Percentiles rank a stretch among this genome's conserved stretches.
Conservation (phyloP, 2,888 invertebrate species). For the Allophyes oxyacanthae region DNA sequence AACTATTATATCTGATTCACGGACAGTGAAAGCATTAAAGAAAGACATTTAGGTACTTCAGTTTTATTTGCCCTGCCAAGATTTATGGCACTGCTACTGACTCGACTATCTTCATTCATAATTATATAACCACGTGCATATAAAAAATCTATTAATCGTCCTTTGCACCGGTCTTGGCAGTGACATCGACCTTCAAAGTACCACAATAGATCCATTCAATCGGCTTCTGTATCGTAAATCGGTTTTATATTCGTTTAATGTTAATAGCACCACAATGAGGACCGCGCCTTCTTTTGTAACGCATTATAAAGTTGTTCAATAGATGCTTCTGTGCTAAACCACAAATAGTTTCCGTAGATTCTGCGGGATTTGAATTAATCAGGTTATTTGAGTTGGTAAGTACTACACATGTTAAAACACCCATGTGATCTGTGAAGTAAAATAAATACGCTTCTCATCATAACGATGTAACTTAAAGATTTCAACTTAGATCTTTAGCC, state of each 20-base stretch:
- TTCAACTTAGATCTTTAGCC: no score
- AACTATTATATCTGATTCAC: no score
- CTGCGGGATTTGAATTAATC: constrained; percentile 30
- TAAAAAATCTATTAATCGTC: constrained; percentile 52
- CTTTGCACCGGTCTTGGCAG: constrained; percentile 76
- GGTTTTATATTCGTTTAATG: constrained; percentile 81
- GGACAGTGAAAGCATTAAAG: no score
- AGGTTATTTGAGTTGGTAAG: constrained; percentile 12
- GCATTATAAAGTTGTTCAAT: constrained; percentile 70
- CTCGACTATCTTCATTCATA: constrained; percentile 28
- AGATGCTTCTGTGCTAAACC: constrained; percentile 64
- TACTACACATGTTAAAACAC: background rate
- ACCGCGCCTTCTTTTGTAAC: constrained; percentile 74
- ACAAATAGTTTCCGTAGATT: constrained; percentile 74
- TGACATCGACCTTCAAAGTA: constrained; percentile 75
- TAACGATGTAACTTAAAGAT: no score
- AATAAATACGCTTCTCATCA: no score
- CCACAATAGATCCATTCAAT: constrained; percentile 76
- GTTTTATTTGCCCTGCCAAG: no score
- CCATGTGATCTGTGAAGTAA: no score
- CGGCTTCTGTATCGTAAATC: constrained; percentile 70
- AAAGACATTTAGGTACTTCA: no score
- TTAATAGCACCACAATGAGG: constrained; percentile 73
- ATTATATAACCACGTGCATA: constrained; percentile 25
- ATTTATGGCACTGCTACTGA: background rate